Conservation (phyloP, 2,797 vertebrate species). For the Melanogrammus aeglefinus region DNA sequence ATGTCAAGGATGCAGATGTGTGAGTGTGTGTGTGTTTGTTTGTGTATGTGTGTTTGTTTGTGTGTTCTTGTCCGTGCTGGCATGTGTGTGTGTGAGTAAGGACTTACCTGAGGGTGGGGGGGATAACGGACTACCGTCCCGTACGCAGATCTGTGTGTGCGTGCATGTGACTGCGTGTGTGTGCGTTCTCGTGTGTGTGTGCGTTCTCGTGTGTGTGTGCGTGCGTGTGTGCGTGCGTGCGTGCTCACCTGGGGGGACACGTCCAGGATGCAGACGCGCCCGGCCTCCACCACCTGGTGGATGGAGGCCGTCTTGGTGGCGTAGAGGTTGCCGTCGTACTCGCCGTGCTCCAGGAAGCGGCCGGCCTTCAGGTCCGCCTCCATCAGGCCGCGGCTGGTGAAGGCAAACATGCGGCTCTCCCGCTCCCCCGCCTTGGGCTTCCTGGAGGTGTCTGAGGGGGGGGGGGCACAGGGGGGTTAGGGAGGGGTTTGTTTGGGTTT, state of each 20-base stretch:
- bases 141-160: conserved; percentile 75
- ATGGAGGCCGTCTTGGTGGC: conserved; percentile 93
- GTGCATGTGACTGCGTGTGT: neutral
- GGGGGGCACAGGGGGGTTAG: neutral
- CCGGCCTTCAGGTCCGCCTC: conserved; percentile 88
- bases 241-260: conserved; percentile 87
- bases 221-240: neutral
- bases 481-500: neutral
- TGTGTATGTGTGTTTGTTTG: neutral
- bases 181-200: neutral
- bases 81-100: too few species aligned
- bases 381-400: conserved; percentile 90
- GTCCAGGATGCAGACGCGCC: conserved; percentile 90
- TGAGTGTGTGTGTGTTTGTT: too few species aligned
- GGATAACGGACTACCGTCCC: conserved; percentile 68
- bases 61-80: neutral
- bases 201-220: neutral
- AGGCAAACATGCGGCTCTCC: conserved; percentile 87
- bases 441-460: conserved; percentile 78
- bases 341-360: conserved; percentile 88
- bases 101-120: conserved; percentile 24
- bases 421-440: conserved; percentile 85
- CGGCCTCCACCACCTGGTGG: conserved; percentile 85
- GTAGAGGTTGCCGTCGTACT: conserved; percentile 90
- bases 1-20: too few species aligned